Conservation (phyloP, 2,888 invertebrate genomes). For the Xanthia icteritia region DNA sequence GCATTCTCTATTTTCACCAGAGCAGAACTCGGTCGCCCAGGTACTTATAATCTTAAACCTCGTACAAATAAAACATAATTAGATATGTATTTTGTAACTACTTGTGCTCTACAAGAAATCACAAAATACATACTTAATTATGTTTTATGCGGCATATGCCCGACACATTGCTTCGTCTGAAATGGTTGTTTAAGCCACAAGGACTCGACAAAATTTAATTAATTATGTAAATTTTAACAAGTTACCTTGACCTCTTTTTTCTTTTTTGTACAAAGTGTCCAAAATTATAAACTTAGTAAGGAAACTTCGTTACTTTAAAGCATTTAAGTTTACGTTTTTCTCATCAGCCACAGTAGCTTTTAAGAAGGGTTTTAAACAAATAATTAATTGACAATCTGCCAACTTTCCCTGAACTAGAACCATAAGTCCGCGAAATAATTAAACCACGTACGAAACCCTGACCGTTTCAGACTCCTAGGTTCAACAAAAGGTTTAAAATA, state of each 20-base stretch:
- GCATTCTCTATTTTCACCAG: too few relatives aligned
- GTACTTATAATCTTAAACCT: background rate
- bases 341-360: background rate
- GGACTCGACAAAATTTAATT: background rate
- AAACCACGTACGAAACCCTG: constrained; percentile 40
- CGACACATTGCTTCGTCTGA: background rate
- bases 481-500: constrained; percentile 41
- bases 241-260: constrained; percentile 8
- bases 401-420: background rate
- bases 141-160: constrained; percentile 5
- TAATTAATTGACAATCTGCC: background rate
- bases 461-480: background rate
- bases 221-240: constrained; percentile 39
- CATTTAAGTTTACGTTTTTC: background rate
- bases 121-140: background rate
- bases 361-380: background rate
- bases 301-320: background rate
- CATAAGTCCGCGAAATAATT: constrained; percentile 30
- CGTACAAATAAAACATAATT: background rate
- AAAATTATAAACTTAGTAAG: constrained; percentile 22
- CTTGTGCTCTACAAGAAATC: background rate
- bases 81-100: too few relatives aligned
- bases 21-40: too few relatives aligned
- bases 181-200: constrained; percentile 1
- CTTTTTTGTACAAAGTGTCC: background rate